Conservation (phyloP, 2,888 invertebrate species). For the Arctia plantaginis region DNA sequence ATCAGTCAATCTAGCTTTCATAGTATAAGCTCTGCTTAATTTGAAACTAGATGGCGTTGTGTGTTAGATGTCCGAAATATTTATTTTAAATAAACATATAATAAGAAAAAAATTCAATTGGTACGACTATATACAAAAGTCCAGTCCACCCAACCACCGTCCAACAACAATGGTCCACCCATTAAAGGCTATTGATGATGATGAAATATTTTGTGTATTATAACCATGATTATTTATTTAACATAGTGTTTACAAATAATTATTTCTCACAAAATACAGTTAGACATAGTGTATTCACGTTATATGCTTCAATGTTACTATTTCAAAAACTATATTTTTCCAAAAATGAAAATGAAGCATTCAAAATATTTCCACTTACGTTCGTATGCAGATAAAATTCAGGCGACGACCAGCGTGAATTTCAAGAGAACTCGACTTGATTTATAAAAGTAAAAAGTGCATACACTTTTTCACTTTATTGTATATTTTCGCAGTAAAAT, state of each 20-base stretch:
- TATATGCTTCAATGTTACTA: neutral
- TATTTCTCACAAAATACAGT: neutral
- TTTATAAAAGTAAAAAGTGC: constrained; percentile 45
- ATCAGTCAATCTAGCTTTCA: too few relatives aligned
- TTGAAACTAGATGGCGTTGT: too few relatives aligned
- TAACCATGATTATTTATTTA: too few relatives aligned
- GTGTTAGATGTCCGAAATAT: too few relatives aligned
- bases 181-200: too few relatives aligned
- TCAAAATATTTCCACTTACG: constrained; percentile 43
- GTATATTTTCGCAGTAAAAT: constrained; percentile 37
- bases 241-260: neutral
- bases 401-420: constrained; percentile 10
- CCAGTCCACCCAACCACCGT: too few relatives aligned
- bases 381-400: constrained; percentile 30
- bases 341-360: constrained; percentile 6
- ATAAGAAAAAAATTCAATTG: too few relatives aligned
- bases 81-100: too few relatives aligned
- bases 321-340: neutral
- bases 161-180: too few relatives aligned
- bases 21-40: too few relatives aligned
- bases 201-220: too few relatives aligned
- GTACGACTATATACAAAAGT: too few relatives aligned
- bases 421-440: constrained; percentile 44
- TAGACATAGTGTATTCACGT: neutral
- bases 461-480: constrained; percentile 32